phyloP scores from a whole-genome alignment of 2,113 vertebrate genomes.

The Prunella himalayana region DNA sequence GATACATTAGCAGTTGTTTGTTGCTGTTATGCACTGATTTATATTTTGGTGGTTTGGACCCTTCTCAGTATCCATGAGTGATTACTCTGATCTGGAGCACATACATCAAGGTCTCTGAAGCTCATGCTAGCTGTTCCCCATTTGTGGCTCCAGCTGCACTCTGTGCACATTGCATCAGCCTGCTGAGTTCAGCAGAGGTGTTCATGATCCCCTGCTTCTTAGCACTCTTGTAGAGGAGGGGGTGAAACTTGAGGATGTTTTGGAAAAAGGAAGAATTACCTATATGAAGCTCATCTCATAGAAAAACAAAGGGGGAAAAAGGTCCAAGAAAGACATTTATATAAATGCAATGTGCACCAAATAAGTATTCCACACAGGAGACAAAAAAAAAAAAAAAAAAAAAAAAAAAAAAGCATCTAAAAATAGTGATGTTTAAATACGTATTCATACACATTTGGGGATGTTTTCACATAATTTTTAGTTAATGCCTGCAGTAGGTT shows the following conservation, averaged over 20 bases:
- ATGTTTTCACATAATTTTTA: background rate
- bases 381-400: background rate
- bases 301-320: background rate
- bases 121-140: background rate
- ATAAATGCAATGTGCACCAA: background rate
- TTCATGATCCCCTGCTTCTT: background rate
- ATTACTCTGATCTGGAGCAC: background rate
- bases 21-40: background rate
- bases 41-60: background rate
- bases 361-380: background rate
- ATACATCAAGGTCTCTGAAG: background rate
- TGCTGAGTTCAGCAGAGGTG: background rate
- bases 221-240: rapidly evolving
- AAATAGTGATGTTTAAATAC: background rate
- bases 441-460: background rate
- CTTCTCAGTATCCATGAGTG: background rate
- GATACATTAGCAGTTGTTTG: background rate
- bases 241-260: background rate
- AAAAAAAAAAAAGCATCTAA: background rate
- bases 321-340: background rate
- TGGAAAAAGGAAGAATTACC: background rate
- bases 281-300: background rate
- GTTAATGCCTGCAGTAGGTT: background rate
- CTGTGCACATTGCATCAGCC: background rate
- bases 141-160: background rate